A percentile compares a stretch with the other conserved stretches of the same genome.
Evolutionary conservation across 2,888 invertebrate genomes (phyloP).

Genomic region (Aromia moschata): DNA sequence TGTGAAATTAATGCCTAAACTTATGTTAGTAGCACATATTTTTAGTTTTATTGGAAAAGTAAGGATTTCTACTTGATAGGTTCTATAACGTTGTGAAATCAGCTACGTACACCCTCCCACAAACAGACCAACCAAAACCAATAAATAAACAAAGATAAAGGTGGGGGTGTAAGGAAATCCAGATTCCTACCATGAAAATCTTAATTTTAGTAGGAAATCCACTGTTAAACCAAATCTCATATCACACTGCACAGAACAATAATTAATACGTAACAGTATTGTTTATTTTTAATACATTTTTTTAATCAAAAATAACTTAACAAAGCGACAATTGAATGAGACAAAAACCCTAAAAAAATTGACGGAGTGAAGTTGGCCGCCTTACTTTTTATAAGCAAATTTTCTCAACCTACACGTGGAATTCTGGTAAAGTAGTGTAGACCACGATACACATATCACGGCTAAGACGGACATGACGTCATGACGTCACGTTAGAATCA

Average conservation of each 20-base stretch:
- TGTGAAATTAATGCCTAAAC: conserved; percentile 5
- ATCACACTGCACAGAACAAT: neutral
- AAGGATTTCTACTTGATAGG: conserved; percentile 41
- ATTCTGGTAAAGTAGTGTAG: too few relatives aligned
- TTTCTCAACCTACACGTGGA: too few relatives aligned
- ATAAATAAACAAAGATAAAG: conserved; percentile 44
- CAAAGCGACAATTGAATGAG: conserved; percentile 1
- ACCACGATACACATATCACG: too few relatives aligned
- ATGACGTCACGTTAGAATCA: too few relatives aligned
- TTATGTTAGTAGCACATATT: conserved; percentile 37
- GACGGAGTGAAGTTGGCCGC: neutral
- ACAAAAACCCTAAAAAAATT: conserved; percentile 6
- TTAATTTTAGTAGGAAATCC: neutral
- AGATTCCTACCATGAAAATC: neutral
- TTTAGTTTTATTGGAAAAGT: conserved; percentile 29
- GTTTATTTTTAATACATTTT: conserved; percentile 20
- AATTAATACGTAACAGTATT: conserved; percentile 11
- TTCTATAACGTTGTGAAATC: conserved; percentile 54
- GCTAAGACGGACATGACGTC: too few relatives aligned
- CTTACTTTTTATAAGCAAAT: too few relatives aligned
- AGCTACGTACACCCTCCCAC: conserved; percentile 52
- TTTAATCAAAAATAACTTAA: conserved; percentile 12
- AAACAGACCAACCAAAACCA: conserved; percentile 39
- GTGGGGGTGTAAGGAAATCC: conserved; percentile 5
- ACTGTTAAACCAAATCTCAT: neutral